A percentile compares a stretch with the other conserved stretches of the same genome.
phyloP scores from a whole-genome alignment of 1,140 invertebrate species.

The Drusus annulatus region DNA sequence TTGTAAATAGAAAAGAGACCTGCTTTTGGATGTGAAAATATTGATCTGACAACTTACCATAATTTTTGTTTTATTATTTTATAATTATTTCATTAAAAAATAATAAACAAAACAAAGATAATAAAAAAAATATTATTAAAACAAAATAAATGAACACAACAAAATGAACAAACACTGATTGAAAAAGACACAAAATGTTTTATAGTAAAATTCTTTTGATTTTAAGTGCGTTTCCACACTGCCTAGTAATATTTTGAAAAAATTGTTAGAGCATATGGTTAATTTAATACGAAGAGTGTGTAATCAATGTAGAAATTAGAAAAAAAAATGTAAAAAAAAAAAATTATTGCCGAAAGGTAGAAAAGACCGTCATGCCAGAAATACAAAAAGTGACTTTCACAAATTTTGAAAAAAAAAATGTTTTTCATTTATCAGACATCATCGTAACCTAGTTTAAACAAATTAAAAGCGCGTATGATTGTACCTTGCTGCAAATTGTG shows the following conservation, averaged over 20 bases:
- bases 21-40: constrained; percentile 17
- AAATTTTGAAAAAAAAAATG: constrained; percentile 49
- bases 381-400: constrained; percentile 56
- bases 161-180: constrained; percentile 46
- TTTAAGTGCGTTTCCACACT: too few species aligned
- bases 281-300: not conserved
- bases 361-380: constrained; percentile 26
- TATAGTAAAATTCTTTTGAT: not conserved
- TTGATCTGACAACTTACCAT: constrained; percentile 38
- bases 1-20: not conserved
- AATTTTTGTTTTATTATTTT: not conserved
- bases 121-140: constrained; percentile 29
- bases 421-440: constrained; percentile 22
- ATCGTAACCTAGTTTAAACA: constrained; percentile 5
- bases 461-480: constrained; percentile 4
- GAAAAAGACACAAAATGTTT: constrained; percentile 18
- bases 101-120: not conserved
- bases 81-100: not conserved
- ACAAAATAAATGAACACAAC: constrained; percentile 31
- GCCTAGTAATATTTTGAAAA: too few species aligned
- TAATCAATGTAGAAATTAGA: not conserved
- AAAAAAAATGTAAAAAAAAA: too few species aligned
- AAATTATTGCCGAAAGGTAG: not conserved
- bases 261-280: constrained; percentile 10
- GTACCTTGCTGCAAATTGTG: constrained; percentile 71